These are phyloP conservation scores for Coelinius sp. DNA, from an alignment of 2,888 invertebrate species.

Conservation along the genomic window DNA sequence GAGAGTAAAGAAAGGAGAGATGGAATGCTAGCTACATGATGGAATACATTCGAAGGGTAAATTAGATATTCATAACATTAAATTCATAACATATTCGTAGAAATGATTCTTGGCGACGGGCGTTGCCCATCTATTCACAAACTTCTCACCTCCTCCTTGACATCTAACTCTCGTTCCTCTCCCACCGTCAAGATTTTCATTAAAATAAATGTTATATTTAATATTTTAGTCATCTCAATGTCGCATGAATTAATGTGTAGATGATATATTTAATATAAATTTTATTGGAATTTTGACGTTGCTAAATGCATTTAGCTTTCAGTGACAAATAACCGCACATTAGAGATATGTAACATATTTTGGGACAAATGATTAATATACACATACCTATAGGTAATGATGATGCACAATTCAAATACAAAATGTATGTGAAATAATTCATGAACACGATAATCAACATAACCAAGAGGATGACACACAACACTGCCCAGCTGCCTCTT, in stretches of 20 bases:
- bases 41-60: too few species aligned
- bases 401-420: background rate
- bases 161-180: background rate
- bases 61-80: too few species aligned
- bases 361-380: background rate
- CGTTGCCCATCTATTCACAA: background rate
- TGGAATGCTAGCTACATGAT: too few species aligned
- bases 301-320: constrained; percentile 29
- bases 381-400: background rate
- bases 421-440: background rate
- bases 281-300: constrained; percentile 19
- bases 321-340: constrained; percentile 9
- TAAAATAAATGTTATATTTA: constrained; percentile 21
- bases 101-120: constrained; percentile 12
- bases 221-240: constrained; percentile 20
- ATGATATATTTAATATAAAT: background rate
- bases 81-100: background rate
- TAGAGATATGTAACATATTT: constrained; percentile 20
- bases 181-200: background rate
- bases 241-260: constrained; percentile 24
- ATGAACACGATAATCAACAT: constrained; percentile 18
- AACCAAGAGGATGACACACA: constrained; percentile 24
- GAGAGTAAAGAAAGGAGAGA: too few species aligned
- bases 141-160: background rate
- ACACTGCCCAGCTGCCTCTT: constrained; percentile 1